Evolutionary conservation across 2,888 invertebrate species (phyloP).

Genomic region (Volucella inflata): DNA sequence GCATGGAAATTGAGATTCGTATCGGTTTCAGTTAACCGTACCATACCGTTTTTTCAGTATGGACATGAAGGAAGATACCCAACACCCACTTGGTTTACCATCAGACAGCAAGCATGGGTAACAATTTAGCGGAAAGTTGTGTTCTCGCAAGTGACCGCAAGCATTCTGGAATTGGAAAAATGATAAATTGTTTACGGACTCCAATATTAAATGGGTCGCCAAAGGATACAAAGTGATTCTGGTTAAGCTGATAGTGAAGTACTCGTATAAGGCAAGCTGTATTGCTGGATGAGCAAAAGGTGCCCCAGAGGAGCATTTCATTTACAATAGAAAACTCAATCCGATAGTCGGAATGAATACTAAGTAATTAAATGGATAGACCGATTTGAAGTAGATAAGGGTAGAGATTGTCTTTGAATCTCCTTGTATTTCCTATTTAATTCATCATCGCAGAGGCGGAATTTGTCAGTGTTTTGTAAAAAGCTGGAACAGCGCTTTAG

Average conservation of each 20-base stretch:
- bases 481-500: no score
- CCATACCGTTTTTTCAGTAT: slow-evolving; percentile 16
- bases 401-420: not conserved
- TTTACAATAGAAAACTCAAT: slow-evolving; percentile 4
- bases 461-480: no score
- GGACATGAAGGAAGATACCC: slow-evolving; percentile 1
- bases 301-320: slow-evolving; percentile 34
- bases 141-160: slow-evolving; percentile 64
- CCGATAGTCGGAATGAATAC: slow-evolving; percentile 4
- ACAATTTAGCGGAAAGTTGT: slow-evolving; percentile 67
- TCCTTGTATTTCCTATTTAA: no score
- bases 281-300: slow-evolving; percentile 33
- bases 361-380: slow-evolving; percentile 22
- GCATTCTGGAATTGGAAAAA: slow-evolving; percentile 71
- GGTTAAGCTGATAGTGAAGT: not conserved
- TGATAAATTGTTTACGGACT: slow-evolving; percentile 67
- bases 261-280: slow-evolving; percentile 36
- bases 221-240: not conserved
- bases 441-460: no score
- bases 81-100: not conserved
- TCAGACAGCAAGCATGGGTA: slow-evolving; percentile 41
- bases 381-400: not conserved
- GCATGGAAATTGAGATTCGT: slow-evolving; percentile 73
- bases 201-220: not conserved
- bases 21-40: slow-evolving; percentile 62